phyloP scores from a whole-genome alignment of 2,113 vertebrate species.

The Coreoperca whiteheadi region DNA sequence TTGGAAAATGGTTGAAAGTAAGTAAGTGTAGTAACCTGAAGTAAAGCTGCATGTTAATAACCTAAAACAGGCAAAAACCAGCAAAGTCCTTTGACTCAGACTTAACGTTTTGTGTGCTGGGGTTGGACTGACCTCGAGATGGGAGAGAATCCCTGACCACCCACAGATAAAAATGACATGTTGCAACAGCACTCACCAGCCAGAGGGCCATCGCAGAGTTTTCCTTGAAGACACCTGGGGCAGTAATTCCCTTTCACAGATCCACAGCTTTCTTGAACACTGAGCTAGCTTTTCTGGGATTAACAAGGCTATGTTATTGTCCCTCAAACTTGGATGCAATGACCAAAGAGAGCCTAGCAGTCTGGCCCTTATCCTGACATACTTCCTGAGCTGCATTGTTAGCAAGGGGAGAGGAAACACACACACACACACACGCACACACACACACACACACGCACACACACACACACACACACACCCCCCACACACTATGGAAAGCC shows the following conservation, averaged over 20 bases:
- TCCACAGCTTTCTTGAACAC: conserved; percentile 54
- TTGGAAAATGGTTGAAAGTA: neutral
- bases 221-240: conserved; percentile 68
- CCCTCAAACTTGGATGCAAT: conserved; percentile 52
- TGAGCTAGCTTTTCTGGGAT: conserved; percentile 48
- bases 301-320: conserved; percentile 43
- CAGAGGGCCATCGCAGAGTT: conserved; percentile 75
- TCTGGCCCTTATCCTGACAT: conserved; percentile 79
- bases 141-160: conserved; percentile 46
- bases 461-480: conserved; percentile 51
- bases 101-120: neutral
- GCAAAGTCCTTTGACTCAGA: neutral
- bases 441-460: conserved; percentile 50
- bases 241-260: conserved; percentile 63
- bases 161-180: conserved; percentile 48
- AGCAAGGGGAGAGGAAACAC: conserved; percentile 70
- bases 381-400: conserved; percentile 82
- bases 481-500: conserved; percentile 63
- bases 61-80: neutral
- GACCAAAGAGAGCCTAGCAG: conserved; percentile 60
- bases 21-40: neutral
- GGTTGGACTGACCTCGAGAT: conserved; percentile 13
- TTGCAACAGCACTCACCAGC: conserved; percentile 75
- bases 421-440: conserved; percentile 44
- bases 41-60: neutral